Base-by-base conservation (phyloP, 1,140 invertebrate species). In the Aplysia californica region DNA sequence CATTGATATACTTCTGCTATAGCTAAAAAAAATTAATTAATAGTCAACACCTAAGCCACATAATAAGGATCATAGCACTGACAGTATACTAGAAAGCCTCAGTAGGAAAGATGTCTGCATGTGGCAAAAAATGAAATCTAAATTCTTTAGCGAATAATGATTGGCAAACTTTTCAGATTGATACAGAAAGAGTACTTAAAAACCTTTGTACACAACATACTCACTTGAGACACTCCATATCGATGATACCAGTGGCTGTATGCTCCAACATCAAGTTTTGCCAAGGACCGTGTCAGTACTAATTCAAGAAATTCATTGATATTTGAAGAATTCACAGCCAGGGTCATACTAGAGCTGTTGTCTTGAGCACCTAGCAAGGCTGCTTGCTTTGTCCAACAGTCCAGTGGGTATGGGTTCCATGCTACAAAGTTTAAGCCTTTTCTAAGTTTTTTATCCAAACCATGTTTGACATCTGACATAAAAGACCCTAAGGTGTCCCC, bases 221-320 rank as follows among this genome's bases (percentile, higher is more conserved):
- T 50, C 56, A 75, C 72, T n/a, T 75, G 23, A 31, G 72, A 44
- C 23, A 75, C 59, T 18, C 72, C 72, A 66, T 75, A 50, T 21
- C 72, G 58, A 66, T 35, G 10, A 50, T 75, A 75, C 72, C 72
- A 75, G 50, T 75, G 72, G 6, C 64, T 2, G 35, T 75, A 75
- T 5, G 72, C 72, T 1, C 72, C 59, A 65, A 39, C 18, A 1
- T 44, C 41, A 29, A 75, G 31, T 41, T 75, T 75, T 10, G 50
- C 20, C 26, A 15, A 10, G 4, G 72, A 41, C 31, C 38, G 58
- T 0, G 61, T 29, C 33, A 21, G 26, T 58, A 75, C 41, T 21
- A 21, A 35, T n/a, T 44, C n/a, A 18, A 75, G 20, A 3, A 41
- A 26, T n/a, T 75, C 59, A 10, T 65, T 21, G 15, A 75, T 20